Evolutionary conservation across 1,140 invertebrate genomes (phyloP).

Genomic region (Teleopsis dalmanni): DNA sequence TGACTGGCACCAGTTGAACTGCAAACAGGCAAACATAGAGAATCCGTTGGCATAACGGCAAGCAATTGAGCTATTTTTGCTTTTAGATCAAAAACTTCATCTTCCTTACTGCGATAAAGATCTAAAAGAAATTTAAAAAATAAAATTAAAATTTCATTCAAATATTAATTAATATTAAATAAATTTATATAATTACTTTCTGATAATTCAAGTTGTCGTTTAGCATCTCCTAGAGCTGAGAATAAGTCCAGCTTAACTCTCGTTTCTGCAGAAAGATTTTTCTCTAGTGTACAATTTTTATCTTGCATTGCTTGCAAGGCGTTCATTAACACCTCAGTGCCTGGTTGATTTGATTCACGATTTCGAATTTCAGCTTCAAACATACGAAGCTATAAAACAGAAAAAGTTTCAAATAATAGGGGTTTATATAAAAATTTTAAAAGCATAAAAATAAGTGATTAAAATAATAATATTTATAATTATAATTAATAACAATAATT

Average conservation of each 20-base stretch:
- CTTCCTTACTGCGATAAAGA: slow-evolving; percentile 71
- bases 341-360: slow-evolving; percentile 66
- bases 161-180: background rate
- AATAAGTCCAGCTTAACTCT: slow-evolving; percentile 93
- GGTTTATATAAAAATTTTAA: background rate
- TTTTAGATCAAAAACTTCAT: slow-evolving; percentile 85
- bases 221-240: slow-evolving; percentile 89
- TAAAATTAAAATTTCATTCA: background rate
- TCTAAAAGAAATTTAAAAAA: slow-evolving; percentile 49
- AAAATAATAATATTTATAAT: background rate
- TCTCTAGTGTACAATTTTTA: slow-evolving; percentile 82
- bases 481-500: no score
- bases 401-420: background rate
- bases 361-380: slow-evolving; percentile 38
- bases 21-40: slow-evolving; percentile 48
- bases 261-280: slow-evolving; percentile 89
- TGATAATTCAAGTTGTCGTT: slow-evolving; percentile 84
- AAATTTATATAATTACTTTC: slow-evolving; percentile 62
- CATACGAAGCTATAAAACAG: slow-evolving; percentile 19
- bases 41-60: slow-evolving; percentile 79
- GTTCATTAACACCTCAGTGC: slow-evolving; percentile 71
- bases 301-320: slow-evolving; percentile 78
- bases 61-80: slow-evolving; percentile 83
- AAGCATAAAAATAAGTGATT: background rate
- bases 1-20: slow-evolving; percentile 30